Base-by-base conservation (phyloP, 2,113 vertebrate species). In the Ia io region DNA sequence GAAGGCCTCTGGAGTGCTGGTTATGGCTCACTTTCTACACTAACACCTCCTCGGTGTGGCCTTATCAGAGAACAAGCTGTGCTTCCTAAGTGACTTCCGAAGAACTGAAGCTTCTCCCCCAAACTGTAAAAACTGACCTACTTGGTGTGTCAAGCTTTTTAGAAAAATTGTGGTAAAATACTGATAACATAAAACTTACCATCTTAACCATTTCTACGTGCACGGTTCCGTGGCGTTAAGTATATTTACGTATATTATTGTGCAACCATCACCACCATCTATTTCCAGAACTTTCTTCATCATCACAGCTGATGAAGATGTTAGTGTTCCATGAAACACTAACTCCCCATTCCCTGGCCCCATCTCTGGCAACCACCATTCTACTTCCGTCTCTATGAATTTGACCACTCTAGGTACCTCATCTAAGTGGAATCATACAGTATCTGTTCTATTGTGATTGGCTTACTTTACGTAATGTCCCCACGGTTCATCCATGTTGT, bases 11-110 rank as follows among this genome's bases (percentile, higher is more conserved):
- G 7, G 87, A 42, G 44, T n/a, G n/a, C 22, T 22, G 67, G 59
- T 69, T 56, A 20, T 40, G 84, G 82, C 92, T 95, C 82, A 70
- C 77, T 95, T 73, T 91, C 95, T 71, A 40, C 30, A 83, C 16
- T 77, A 79, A 94, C 53, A 51, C 78, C 28, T 95, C 35, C 5
- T 93, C 71, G 63, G 28, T 70, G 73, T 88, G 83, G 63, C 92
- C 59, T 85, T 51, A 56, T 90, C 61, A 14, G 95, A 78, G 84
- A 79, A 56, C 59, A 82, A 93, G 47, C 82, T 85, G 47, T 88
- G 90, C 40, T 76, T 73, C 76, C 44, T 32, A 13, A 88, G 93
- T 16, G 49, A 44, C 78, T 90, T 92, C 77, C 37, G 47, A 73
- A 88, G 59, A 49, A 22, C 14, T 1, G 14, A 61, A 69, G 20